Percentiles rank a stretch among this genome's conserved stretches.
Evolutionary conservation across 2,797 vertebrate species (phyloP).

Genomic region (Mycteria americana): DNA sequence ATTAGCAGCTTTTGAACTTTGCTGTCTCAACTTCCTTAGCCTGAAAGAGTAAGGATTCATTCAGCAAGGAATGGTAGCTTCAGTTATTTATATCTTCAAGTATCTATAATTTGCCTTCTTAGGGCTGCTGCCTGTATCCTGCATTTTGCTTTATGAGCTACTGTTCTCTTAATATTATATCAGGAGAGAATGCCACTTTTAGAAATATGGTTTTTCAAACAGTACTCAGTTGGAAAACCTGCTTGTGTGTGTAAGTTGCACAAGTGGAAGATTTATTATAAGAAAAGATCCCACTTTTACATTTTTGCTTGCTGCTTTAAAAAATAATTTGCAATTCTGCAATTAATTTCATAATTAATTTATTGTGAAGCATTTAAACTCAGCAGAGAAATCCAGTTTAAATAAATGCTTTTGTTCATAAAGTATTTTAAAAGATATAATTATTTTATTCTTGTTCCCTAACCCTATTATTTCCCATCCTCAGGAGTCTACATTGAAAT

Average conservation of each 20-base stretch:
- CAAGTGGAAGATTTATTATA: neutral
- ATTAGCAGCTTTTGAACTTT: neutral
- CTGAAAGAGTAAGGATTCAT: neutral
- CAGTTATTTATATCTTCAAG: neutral
- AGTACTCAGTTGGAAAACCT: neutral
- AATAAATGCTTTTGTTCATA: neutral
- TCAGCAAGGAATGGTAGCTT: neutral
- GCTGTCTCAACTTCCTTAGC: neutral
- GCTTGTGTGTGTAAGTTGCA: neutral
- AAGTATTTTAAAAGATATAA: slow-evolving; percentile 5
- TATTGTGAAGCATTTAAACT: neutral
- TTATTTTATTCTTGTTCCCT: slow-evolving; percentile 6
- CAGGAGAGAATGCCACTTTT: neutral
- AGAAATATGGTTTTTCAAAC: neutral
- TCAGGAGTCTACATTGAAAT: neutral
- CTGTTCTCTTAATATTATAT: neutral
- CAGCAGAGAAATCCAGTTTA: neutral
- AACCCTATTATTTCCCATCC: slow-evolving; percentile 18
- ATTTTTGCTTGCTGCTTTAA: neutral
- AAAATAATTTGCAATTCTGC: neutral
- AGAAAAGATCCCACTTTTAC: neutral
- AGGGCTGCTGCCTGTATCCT: neutral
- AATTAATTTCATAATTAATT: neutral
- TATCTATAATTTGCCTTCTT: neutral
- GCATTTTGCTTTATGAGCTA: neutral